Base-by-base conservation (phyloP, 2,113 vertebrate genomes). In the Caranx melampygus region DNA sequence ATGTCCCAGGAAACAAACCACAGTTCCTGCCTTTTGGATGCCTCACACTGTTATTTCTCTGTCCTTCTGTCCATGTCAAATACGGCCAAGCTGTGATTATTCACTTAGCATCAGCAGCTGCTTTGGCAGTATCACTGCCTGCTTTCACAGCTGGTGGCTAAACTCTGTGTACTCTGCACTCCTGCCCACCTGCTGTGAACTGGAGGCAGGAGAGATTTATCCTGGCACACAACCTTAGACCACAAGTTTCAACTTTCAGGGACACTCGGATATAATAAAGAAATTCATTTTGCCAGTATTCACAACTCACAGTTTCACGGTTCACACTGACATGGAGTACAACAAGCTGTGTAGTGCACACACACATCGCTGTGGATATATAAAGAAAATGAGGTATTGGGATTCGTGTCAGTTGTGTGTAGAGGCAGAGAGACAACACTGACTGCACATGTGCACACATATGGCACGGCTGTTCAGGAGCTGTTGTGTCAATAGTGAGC, bases 31-130 rank as follows among this genome's bases (percentile, higher is more conserved):
- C 63, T 77, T 63, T 67, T 52, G 54, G 65, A 76, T 47, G 26
- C 35, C 44, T 67, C 72, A 64, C 51, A 33, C 47, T 61, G 61
- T 79, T 77, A 34, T 66, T 66, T 63, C 49, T 67, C 42, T 12
- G 26, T 81, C 86, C 82, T 52, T 81, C 75, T 80, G 62, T 81
- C 73, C 70, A 44, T 62, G 44, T 64, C 65, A 40, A 66, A 74
- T 55, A 31, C 49, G 13, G 65, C 86, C 82, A 83, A 66, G 82
- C 79, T 74, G 86, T 79, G 69, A 88, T 91, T 87, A 84, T 91
- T 82, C 88, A 85, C 82, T 90, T 82, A 82, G 80, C 5, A 14
- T 82, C 83, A 76, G 85, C 82, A 84, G 86, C 90, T 93, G 75
- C 78, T 87, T 88, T 65, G 84, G 80, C 81, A 42, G 52, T 68